Conservation (phyloP, 2,797 vertebrate species). For the Tokudaia muenninki region DNA sequence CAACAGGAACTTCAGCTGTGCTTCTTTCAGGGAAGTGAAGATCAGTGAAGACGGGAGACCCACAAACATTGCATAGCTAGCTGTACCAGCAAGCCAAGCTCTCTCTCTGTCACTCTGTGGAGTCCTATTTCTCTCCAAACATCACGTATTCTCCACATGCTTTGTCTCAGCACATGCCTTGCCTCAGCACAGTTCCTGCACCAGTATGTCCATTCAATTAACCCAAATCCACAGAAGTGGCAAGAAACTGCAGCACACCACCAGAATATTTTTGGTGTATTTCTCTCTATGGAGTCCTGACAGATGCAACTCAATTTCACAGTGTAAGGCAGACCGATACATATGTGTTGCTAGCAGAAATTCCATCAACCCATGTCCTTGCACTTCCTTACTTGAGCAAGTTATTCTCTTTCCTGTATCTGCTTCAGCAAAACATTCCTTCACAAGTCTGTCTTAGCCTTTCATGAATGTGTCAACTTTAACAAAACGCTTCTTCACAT, state of each 20-base stretch:
- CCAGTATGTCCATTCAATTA: background rate
- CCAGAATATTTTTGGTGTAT: background rate
- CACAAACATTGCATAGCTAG: background rate
- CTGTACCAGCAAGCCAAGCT: background rate
- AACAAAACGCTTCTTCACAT: no score
- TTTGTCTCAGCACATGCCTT: background rate
- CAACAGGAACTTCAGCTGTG: no score
- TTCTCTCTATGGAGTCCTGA: background rate
- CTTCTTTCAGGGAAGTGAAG: background rate
- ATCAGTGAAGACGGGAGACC: background rate
- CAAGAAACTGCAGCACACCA: background rate
- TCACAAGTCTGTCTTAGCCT: no score
- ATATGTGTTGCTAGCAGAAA: no score
- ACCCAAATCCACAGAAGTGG: background rate
- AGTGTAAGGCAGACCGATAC: no score
- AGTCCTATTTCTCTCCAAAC: no score
- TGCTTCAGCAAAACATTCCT: no score
- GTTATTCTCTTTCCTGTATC: no score
- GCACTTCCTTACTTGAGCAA: no score
- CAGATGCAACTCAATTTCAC: no score
- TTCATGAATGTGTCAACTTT: no score
- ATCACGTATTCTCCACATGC: background rate
- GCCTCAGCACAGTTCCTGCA: background rate
- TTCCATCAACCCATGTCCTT: no score
- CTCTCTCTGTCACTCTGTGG: background rate